phyloP scores from a whole-genome alignment of 2,888 invertebrate genomes.

The Hydraecia micacea region DNA sequence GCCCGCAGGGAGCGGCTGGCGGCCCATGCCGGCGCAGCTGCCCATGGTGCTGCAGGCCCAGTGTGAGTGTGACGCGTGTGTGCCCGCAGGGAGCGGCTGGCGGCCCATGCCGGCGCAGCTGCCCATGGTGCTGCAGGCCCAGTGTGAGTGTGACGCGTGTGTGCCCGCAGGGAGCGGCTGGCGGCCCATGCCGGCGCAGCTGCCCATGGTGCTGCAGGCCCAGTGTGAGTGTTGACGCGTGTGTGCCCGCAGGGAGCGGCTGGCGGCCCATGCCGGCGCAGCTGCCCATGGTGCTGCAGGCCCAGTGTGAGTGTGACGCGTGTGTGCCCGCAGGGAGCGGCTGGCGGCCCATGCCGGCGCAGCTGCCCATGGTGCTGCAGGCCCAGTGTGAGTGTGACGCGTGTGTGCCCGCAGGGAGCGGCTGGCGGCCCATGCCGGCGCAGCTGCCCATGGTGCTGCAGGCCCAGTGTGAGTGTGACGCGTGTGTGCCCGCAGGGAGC shows the following conservation, averaged over 20 bases:
- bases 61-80: not conserved
- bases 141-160: no score
- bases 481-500: conserved; percentile 17
- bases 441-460: no score
- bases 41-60: conserved; percentile 77
- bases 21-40: conserved; percentile 93
- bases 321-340: conserved; percentile 17
- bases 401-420: conserved; percentile 17
- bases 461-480: conserved; percentile 65
- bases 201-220: conserved; percentile 78
- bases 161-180: conserved; percentile 89
- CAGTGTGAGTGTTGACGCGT: no score
- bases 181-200: conserved; percentile 93
- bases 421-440: no score
- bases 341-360: no score
- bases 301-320: conserved; percentile 65
- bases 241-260: conserved; percentile 84
- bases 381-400: conserved; percentile 65
- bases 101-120: conserved; percentile 93
- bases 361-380: no score
- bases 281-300: no score
- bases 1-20: conserved; percentile 89
- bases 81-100: conserved; percentile 89
- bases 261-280: no score
- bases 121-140: conserved; percentile 78